Percentiles rank a stretch among this genome's conserved stretches.
Conservation (phyloP, 2,113 vertebrate species). For the Elephas maximus region DNA sequence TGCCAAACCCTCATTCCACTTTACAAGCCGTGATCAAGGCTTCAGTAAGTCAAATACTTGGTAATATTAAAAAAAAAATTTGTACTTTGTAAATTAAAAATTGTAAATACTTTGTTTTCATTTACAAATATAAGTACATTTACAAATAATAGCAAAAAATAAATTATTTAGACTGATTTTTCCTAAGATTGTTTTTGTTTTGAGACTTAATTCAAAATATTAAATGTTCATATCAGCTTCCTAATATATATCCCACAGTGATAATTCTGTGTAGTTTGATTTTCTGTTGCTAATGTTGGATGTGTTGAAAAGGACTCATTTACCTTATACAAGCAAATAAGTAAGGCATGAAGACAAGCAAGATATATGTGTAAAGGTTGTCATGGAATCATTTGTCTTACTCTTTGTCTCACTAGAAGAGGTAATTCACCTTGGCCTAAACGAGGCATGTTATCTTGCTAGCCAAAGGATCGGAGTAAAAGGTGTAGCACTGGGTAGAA, state of each 20-base stretch:
- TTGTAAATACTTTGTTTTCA: neutral
- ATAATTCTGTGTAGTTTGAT: neutral
- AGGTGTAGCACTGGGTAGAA: neutral
- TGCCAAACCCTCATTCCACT: neutral
- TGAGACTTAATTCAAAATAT: neutral
- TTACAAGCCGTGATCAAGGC: neutral
- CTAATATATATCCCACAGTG: neutral
- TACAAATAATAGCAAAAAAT: slow-evolving; percentile 6
- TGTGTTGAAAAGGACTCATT: neutral
- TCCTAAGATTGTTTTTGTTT: neutral
- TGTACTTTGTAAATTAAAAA: neutral
- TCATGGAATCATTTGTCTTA: slow-evolving; percentile 17
- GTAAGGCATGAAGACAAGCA: neutral
- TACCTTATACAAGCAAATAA: neutral
- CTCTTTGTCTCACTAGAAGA: neutral
- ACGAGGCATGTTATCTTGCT: neutral
- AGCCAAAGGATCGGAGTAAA: neutral
- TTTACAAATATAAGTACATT: neutral
- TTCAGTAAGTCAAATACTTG: neutral
- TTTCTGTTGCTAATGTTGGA: neutral
- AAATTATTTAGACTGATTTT: neutral
- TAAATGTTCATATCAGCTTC: neutral
- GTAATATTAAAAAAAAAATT: neutral
- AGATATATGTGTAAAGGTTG: neutral
- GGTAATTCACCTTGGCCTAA: neutral